Conservation (phyloP, 1,140 invertebrate species). For the Leptinotarsa undecemlineata region DNA sequence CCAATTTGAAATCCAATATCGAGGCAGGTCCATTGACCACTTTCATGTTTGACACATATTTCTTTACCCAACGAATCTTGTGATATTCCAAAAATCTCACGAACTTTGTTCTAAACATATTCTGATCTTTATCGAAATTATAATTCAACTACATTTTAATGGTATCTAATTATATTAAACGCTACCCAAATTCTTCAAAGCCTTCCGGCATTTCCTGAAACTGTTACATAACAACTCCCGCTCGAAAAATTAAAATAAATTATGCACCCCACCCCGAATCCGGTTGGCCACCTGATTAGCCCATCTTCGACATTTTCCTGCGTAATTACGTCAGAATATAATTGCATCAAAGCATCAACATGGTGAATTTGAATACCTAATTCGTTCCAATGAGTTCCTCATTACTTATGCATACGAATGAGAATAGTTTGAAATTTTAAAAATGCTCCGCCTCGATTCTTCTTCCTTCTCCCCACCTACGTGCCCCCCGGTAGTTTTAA, state of each 20-base stretch:
- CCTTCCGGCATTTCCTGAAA: constrained; percentile 5
- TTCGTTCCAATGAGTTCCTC: neutral
- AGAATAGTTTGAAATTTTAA: constrained; percentile 8
- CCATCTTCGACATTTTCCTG: constrained; percentile 1
- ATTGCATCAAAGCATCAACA: constrained; percentile 4
- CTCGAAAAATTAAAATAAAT: constrained; percentile 2
- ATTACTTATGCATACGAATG: constrained; percentile 1
- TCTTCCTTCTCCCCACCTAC: neutral
- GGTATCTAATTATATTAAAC: constrained; percentile 3
- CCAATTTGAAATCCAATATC: no score
- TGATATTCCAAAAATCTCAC: neutral
- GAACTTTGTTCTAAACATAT: neutral
- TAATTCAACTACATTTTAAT: neutral
- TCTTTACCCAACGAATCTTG: no score
- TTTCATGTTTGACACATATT: no score
- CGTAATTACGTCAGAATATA: constrained; percentile 2
- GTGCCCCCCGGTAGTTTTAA: neutral
- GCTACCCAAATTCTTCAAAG: neutral
- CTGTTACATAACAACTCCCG: neutral
- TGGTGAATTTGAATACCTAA: constrained; percentile 16
- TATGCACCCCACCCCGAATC: constrained; percentile 16
- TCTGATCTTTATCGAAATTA: neutral
- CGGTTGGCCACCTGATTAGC: constrained; percentile 11
- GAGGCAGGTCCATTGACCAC: no score
- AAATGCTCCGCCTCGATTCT: constrained; percentile 10